Evolutionary conservation across 2,888 invertebrate species (phyloP).

Genomic region (Xanthorhoe spadicearia): DNA sequence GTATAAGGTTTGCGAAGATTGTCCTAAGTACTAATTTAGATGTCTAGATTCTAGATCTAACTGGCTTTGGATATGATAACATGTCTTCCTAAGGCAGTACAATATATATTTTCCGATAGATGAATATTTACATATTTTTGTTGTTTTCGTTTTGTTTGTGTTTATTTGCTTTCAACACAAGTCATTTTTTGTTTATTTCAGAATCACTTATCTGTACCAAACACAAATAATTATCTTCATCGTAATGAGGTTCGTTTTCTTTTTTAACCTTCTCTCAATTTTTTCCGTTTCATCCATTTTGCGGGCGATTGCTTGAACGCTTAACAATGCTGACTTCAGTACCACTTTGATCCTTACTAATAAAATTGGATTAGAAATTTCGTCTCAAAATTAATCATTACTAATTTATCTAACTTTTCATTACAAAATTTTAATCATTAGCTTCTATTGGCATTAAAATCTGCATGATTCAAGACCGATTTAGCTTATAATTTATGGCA

Average conservation of each 20-base stretch:
- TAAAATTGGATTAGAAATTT: conserved; percentile 4
- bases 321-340: conserved; percentile 53
- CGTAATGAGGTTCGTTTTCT: conserved; percentile 90
- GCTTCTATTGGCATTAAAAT: conserved; percentile 47
- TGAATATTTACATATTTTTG: conserved; percentile 61
- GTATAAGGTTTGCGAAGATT: conserved; percentile 18
- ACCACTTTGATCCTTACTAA: conserved; percentile 22
- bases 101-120: conserved; percentile 30
- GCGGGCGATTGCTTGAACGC: conserved; percentile 68
- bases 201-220: conserved; percentile 95
- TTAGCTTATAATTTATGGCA: conserved; percentile 37
- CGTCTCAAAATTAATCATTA: conserved; percentile 30
- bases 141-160: conserved; percentile 77
- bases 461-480: conserved; percentile 49
- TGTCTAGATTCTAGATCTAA: conserved; percentile 46
- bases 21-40: conserved; percentile 12
- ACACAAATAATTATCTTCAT: conserved; percentile 93
- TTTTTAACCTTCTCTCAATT: conserved; percentile 76
- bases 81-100: conserved; percentile 23
- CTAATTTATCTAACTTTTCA: conserved; percentile 24
- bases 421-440: conserved; percentile 41
- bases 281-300: conserved; percentile 66
- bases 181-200: conserved; percentile 89
- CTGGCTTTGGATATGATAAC: conserved; percentile 46
- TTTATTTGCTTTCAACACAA: conserved; percentile 85